phyloP scores from a whole-genome alignment of 2,888 invertebrate genomes.

The Drosophila rubida region DNA sequence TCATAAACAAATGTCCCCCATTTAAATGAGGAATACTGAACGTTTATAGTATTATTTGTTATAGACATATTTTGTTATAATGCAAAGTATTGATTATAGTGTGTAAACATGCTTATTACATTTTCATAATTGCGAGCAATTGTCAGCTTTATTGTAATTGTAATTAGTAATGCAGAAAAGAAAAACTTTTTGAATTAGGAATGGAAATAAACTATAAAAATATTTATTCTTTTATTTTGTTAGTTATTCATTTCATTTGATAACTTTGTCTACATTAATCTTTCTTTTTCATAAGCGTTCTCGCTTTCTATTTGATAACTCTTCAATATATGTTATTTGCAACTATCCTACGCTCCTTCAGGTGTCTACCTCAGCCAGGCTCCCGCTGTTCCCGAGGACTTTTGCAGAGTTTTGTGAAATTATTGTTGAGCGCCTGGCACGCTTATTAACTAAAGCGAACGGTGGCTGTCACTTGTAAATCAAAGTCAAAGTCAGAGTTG shows the following conservation, averaged over 20 bases:
- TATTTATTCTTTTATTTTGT: too few relatives aligned
- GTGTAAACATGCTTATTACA: too few relatives aligned
- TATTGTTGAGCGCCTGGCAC: slow-evolving; percentile 57
- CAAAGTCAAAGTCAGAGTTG: slow-evolving; percentile 32
- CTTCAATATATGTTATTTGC: slow-evolving; percentile 2
- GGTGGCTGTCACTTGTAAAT: slow-evolving; percentile 63
- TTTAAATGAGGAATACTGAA: background rate
- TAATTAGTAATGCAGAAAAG: too few relatives aligned
- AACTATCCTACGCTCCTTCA: background rate
- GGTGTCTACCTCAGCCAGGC: background rate
- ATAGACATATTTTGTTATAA: background rate
- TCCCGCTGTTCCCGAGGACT: background rate
- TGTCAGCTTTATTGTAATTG: too few relatives aligned
- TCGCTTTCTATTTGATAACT: background rate
- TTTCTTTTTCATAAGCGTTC: too few relatives aligned
- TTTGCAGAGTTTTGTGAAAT: background rate
- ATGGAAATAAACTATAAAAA: too few relatives aligned
- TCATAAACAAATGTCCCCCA: background rate
- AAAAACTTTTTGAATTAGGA: too few relatives aligned
- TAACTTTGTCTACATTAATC: background rate
- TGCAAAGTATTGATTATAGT: too few relatives aligned
- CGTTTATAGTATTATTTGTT: background rate
- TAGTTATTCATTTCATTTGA: background rate
- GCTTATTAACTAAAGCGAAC: slow-evolving; percentile 73
- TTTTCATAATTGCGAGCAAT: too few relatives aligned